Conservation (phyloP, 2,888 invertebrate species). For the Drosophila paracracens region DNA sequence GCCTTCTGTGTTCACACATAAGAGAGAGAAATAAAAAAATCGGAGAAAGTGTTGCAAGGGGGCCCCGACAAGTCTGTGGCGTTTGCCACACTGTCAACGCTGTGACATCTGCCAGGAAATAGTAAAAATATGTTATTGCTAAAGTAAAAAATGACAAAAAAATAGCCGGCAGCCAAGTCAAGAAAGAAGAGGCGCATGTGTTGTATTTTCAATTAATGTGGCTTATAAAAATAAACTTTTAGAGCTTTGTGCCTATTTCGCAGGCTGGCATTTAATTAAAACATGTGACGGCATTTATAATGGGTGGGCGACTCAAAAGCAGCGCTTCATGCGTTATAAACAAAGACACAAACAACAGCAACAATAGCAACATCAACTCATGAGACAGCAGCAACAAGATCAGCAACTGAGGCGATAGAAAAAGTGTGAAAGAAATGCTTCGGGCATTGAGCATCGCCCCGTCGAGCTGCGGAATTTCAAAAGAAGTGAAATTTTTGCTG, state of each 20-base stretch:
- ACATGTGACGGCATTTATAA: conserved; percentile 72
- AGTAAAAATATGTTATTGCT: conserved; percentile 67
- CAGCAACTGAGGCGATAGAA: conserved; percentile 61
- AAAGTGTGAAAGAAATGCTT: conserved; percentile 73
- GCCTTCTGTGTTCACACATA: conserved; percentile 43
- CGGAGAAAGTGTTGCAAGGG: conserved; percentile 63
- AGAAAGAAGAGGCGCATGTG: conserved; percentile 23
- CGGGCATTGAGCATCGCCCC: conserved; percentile 50
- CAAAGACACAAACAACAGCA: conserved; percentile 51
- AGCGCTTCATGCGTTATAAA: conserved; percentile 64
- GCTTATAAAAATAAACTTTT: conserved; percentile 58
- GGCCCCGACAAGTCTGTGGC: conserved; percentile 6
- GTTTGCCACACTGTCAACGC: conserved; percentile 46
- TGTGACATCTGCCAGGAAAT: conserved; percentile 56
- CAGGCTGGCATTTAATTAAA: conserved; percentile 67
- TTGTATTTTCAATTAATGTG: conserved; percentile 76
- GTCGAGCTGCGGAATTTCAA: conserved; percentile 75
- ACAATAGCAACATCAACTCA: conserved; percentile 35
- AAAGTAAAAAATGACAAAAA: conserved; percentile 40
- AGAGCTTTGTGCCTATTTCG: conserved; percentile 63
- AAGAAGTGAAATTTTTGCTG: conserved; percentile 80
- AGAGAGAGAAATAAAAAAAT: conserved; percentile 4
- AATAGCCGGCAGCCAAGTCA: conserved; percentile 3
- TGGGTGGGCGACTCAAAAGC: conserved; percentile 57
- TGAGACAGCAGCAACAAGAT: conserved; percentile 42